Conservation (phyloP, 1,140 invertebrate genomes). For the Armadillidium nasatum region DNA sequence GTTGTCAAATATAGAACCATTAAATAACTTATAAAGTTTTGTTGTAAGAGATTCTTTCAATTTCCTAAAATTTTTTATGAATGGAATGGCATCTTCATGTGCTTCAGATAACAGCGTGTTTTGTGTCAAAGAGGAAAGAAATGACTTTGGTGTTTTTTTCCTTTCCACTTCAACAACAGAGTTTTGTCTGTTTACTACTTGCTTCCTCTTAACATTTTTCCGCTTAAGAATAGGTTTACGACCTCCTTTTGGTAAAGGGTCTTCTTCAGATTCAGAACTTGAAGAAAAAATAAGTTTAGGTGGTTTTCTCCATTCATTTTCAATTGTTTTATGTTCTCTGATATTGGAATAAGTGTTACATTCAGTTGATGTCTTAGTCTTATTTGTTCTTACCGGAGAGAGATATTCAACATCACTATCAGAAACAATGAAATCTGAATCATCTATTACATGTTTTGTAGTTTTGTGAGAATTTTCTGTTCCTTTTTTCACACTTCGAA, state of each 20-base stretch:
- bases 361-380: not conserved
- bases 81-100: conserved; percentile 64
- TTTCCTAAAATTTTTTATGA: conserved; percentile 61
- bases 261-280: not conserved
- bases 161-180: not conserved
- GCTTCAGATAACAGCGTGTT: conserved; percentile 44
- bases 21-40: conserved; percentile 66
- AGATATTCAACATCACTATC: not conserved
- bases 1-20: conserved; percentile 67
- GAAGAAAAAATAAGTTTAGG: not conserved
- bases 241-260: not conserved
- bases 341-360: not conserved
- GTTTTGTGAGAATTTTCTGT: not conserved
- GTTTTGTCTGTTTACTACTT: not conserved
- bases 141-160: not conserved
- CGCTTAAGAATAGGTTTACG: not conserved
- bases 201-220: not conserved
- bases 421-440: not conserved
- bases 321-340: not conserved
- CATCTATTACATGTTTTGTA: not conserved
- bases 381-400: not conserved
- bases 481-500: conserved; percentile 7
- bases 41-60: conserved; percentile 62
- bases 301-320: not conserved
- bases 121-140: not conserved